Evolutionary conservation across 2,113 vertebrate genomes (phyloP), one percentile per base, ranked within the genome.

Genomic region (Dryoscopus gambensis): DNA sequence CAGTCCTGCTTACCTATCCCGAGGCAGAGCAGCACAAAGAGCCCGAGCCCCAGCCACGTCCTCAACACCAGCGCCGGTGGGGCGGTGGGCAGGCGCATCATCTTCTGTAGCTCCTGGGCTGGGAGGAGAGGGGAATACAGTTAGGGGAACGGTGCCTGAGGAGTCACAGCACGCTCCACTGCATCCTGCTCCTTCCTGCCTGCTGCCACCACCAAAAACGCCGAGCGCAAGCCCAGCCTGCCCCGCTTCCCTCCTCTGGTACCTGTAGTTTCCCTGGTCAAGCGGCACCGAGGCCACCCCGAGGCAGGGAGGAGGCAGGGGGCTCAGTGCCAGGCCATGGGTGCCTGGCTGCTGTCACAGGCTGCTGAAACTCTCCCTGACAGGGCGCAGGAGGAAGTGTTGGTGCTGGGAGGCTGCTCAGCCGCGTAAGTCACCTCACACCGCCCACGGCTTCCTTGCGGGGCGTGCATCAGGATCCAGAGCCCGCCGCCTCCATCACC

Each of bases 1-100:
- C 57, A 37, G 57, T 27, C 69, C 60, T 6, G 42, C 96, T 97
- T 94, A 97, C 96, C 96, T 4, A 42, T 65, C 12, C 39, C 47
- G 3, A 95, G 64, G 87, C 84, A 89, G 46, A 94, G 87, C 28
- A 91, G 63, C 35, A 65, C 1, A 0, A 77, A 57, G 68, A 96
- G 59, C 53, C 83, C 53, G 3, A 88, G 49, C 27, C 70, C 24
- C 46, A 89, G 76, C 23, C 83, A 35, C 7, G 8, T 90, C 86
- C 91, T 92, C 46, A 33, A 2, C 0, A 31, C n/a, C 77, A 22
- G 65, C 2, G 2, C 60, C 3, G 11, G 37, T 3, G 17, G 57
- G 57, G 53, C 1, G 15, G 40, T 0, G 0, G 49, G 63, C 84
- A 59, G 64, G 25, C 50, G 27, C 64, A 5, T 15, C 96, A 93